Evolutionary conservation across 2,888 invertebrate species (phyloP).

Genomic region (Himalopsyche kuldschensis): DNA sequence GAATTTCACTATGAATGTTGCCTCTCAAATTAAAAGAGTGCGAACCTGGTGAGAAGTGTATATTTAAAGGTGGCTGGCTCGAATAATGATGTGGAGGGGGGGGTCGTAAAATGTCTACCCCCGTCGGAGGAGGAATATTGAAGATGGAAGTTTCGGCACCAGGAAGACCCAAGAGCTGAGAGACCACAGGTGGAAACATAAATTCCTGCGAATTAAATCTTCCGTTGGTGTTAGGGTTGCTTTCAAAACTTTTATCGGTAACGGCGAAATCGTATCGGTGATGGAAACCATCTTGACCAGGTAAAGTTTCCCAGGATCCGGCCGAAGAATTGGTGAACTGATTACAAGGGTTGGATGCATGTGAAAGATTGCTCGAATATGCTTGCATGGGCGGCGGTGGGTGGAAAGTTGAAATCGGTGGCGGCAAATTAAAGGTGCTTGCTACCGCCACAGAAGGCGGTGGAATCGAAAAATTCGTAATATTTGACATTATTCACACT

Average conservation of each 20-base stretch:
- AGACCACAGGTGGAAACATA: not conserved
- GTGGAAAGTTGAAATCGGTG: not conserved
- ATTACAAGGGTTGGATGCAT: not conserved
- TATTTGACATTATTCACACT: not conserved
- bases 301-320: not conserved
- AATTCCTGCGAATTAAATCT: too few relatives aligned
- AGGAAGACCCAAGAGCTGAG: not conserved
- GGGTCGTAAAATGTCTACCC: not conserved
- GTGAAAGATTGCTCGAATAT: not conserved
- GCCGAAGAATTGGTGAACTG: not conserved
- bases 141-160: not conserved
- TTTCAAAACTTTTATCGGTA: too few relatives aligned
- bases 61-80: not conserved
- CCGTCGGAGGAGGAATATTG: not conserved
- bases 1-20: too few relatives aligned
- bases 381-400: not conserved
- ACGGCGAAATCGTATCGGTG: not conserved
- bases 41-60: not conserved
- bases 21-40: not conserved
- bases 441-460: not conserved
- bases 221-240: not conserved
- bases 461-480: not conserved
- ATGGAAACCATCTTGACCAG: not conserved
- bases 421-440: not conserved
- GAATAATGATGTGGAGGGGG: not conserved